Evolutionary conservation across 2,888 invertebrate genomes (phyloP).

Genomic region (Amiota mariae): DNA sequence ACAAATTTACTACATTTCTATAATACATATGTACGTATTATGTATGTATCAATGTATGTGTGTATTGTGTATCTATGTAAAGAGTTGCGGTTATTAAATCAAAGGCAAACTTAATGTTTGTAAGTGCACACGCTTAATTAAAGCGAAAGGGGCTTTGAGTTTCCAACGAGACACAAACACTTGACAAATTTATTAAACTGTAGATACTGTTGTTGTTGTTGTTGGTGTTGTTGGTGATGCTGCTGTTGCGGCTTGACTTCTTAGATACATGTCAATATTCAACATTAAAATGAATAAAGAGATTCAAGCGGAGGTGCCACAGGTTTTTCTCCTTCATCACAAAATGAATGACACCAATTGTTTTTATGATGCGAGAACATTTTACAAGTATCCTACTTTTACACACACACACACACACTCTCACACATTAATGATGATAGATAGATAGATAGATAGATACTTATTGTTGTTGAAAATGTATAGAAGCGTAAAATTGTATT

Average conservation of each 20-base stretch:
- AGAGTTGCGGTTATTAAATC: background rate
- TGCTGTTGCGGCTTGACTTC: too few species aligned
- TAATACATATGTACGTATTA: too few species aligned
- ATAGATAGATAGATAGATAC: too few species aligned
- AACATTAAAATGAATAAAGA: too few species aligned
- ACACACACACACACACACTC: conserved; percentile 32
- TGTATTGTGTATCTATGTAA: background rate
- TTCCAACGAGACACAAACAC: background rate
- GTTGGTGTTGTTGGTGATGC: too few species aligned
- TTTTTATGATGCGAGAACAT: background rate
- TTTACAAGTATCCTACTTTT: background rate
- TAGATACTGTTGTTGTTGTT: background rate
- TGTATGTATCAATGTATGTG: background rate
- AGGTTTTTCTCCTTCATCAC: too few species aligned
- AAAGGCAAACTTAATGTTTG: conserved; percentile 3
- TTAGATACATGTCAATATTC: too few species aligned
- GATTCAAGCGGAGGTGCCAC: too few species aligned
- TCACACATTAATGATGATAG: too few species aligned
- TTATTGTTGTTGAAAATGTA: conserved; percentile 42
- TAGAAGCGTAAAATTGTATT: conserved; percentile 67
- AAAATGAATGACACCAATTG: conserved; percentile 10
- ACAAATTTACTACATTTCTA: background rate
- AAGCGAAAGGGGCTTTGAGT: conserved; percentile 36
- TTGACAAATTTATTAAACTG: too few species aligned
- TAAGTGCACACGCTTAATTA: conserved; percentile 53